Percentiles rank a stretch among this genome's conserved stretches.
Conservation (phyloP, 37 sponge, comb jelly and placozoan genomes). For the Ephydatia muelleri region DNA sequence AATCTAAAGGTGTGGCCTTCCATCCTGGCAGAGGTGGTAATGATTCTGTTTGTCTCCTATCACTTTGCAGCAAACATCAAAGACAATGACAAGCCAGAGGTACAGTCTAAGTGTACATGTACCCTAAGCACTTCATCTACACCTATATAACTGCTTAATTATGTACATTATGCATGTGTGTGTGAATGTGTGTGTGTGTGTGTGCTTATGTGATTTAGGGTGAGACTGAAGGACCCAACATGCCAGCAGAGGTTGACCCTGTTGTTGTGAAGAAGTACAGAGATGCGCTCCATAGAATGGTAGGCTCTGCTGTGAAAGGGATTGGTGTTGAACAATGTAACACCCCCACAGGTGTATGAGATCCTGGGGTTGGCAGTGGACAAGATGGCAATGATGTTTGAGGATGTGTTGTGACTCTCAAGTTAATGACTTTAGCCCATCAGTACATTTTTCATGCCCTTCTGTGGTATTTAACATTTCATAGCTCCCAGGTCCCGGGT, state of each 20-base stretch:
- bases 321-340: neutral
- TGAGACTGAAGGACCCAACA: neutral
- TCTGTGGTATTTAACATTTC: too few relatives aligned
- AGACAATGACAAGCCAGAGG: neutral
- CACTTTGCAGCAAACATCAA: neutral
- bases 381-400: constrained; percentile 27
- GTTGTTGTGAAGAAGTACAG: constrained; percentile 43
- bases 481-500: too few relatives aligned
- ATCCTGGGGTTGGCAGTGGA: constrained; percentile 36
- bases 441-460: too few relatives aligned
- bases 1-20: constrained; percentile 7
- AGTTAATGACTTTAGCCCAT: too few relatives aligned
- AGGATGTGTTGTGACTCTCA: neutral
- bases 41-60: neutral
- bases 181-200: constrained; percentile 20
- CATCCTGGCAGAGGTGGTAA: neutral
- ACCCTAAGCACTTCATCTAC: too few relatives aligned
- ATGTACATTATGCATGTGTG: neutral
- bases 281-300: constrained; percentile 35
- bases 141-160: neutral
- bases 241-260: constrained; percentile 30
- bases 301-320: constrained; percentile 1
- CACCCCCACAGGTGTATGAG: constrained; percentile 16
- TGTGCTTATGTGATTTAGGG: constrained; percentile 1
- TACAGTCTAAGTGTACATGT: too few relatives aligned